phyloP scores from a whole-genome alignment of 1,140 invertebrate genomes.

The Chlorops oryzae region DNA sequence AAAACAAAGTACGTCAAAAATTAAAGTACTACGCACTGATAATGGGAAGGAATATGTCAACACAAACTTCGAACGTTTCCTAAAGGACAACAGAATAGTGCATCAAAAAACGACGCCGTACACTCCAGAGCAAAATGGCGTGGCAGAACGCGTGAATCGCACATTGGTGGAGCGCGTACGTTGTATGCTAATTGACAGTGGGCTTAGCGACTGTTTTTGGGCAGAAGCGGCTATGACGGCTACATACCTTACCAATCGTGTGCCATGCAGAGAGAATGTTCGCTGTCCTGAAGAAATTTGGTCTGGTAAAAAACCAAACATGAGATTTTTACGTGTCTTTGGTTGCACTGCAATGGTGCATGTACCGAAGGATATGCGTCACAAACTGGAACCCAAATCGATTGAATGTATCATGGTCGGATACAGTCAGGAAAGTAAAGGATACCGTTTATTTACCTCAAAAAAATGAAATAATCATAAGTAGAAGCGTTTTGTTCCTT shows the following conservation, averaged over 20 bases:
- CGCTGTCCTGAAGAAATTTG: slow-evolving; percentile 13
- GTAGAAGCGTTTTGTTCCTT: slow-evolving; percentile 36
- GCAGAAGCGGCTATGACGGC: slow-evolving; percentile 47
- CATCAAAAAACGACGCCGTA: slow-evolving; percentile 3
- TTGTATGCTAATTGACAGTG: slow-evolving; percentile 38
- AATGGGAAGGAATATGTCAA: slow-evolving; percentile 2
- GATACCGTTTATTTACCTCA: slow-evolving; percentile 20
- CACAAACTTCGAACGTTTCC: not conserved
- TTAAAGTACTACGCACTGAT: slow-evolving; percentile 2
- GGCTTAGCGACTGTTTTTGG: slow-evolving; percentile 44
- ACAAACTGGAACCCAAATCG: slow-evolving; percentile 16
- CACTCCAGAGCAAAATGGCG: slow-evolving; percentile 17
- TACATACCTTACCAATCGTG: slow-evolving; percentile 46
- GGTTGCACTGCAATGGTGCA: slow-evolving; percentile 14
- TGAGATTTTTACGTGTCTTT: slow-evolving; percentile 12
- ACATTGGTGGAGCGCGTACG: slow-evolving; percentile 28
- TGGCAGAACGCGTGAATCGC: slow-evolving; percentile 28
- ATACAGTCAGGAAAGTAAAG: not conserved
- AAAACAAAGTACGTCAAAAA: slow-evolving; percentile 7
- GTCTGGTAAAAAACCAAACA: not conserved
- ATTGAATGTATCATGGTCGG: slow-evolving; percentile 9
- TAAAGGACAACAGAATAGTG: not conserved
- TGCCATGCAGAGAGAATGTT: slow-evolving; percentile 27
- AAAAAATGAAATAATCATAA: slow-evolving; percentile 21
- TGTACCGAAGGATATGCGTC: slow-evolving; percentile 18